phyloP scores from a whole-genome alignment of 2,113 vertebrate species.

The Gnathonemus echidnorhynchus region DNA sequence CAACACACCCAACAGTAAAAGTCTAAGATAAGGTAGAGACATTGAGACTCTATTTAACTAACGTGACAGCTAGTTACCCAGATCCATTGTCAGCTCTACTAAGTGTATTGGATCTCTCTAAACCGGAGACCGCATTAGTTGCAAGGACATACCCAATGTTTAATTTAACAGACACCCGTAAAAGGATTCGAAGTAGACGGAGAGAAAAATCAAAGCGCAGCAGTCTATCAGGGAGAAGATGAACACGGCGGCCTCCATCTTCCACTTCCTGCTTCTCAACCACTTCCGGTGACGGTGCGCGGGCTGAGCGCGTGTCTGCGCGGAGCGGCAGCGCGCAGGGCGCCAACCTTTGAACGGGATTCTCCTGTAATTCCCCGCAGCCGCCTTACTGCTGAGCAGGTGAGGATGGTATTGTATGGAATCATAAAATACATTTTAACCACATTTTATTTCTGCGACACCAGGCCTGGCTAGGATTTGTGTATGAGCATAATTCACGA shows the following conservation, averaged over 20 bases:
- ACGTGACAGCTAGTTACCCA: neutral
- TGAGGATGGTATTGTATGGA: neutral
- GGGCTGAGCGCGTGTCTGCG: neutral
- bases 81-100: neutral
- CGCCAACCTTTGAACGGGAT: neutral
- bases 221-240: slow-evolving; percentile 85
- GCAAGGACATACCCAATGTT: neutral
- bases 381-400: neutral
- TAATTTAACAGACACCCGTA: neutral
- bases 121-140: neutral
- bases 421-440: neutral
- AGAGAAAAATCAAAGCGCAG: slow-evolving; percentile 88
- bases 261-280: slow-evolving; percentile 29
- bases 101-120: neutral
- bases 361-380: neutral
- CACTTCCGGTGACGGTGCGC: slow-evolving; percentile 8
- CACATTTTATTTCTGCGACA: neutral
- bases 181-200: slow-evolving; percentile 96
- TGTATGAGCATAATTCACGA: neutral
- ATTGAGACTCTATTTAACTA: neutral
- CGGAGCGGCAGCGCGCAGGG: neutral
- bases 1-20: neutral
- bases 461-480: neutral
- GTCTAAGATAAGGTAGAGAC: neutral
- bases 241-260: slow-evolving; percentile 89